phyloP scores from a whole-genome alignment of 2,113 vertebrate genomes.

The Engystomops pustulosus region DNA sequence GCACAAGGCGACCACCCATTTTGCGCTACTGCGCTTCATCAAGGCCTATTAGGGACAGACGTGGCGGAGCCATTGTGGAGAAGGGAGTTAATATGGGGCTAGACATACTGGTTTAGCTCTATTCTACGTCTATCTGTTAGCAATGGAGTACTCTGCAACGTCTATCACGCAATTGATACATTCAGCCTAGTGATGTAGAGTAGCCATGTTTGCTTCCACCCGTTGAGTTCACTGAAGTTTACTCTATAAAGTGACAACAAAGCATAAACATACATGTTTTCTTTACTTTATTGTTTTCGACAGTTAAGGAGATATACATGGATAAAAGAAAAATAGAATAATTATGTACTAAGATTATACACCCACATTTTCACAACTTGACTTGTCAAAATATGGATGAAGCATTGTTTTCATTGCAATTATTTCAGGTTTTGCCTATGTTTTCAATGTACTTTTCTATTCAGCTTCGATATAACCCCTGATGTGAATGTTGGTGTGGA shows the following conservation, averaged over 20 bases:
- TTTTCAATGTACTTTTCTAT: slow-evolving; percentile 16
- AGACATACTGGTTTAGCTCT: too few species aligned
- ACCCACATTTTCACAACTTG: slow-evolving; percentile 29
- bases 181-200: not conserved
- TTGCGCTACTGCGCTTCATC: too few species aligned
- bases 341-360: slow-evolving; percentile 15
- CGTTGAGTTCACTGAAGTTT: not conserved
- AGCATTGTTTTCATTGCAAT: slow-evolving; percentile 3
- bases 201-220: not conserved
- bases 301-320: not conserved
- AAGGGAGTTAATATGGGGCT: too few species aligned
- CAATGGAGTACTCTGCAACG: too few species aligned
- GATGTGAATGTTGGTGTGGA: slow-evolving; percentile 11
- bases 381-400: slow-evolving; percentile 21
- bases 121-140: too few species aligned
- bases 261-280: not conserved
- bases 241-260: not conserved
- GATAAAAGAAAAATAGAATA: not conserved
- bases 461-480: not conserved
- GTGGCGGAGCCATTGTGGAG: too few species aligned
- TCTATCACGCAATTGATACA: too few species aligned
- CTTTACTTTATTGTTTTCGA: not conserved
- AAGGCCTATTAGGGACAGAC: too few species aligned
- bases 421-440: slow-evolving; percentile 16
- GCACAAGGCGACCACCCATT: too few species aligned